A percentile compares a stretch with the other conserved stretches of the same genome.
Evolutionary conservation across 2,797 vertebrate genomes (phyloP).

Genomic region (Xiphorhynchus erythropygius): DNA sequence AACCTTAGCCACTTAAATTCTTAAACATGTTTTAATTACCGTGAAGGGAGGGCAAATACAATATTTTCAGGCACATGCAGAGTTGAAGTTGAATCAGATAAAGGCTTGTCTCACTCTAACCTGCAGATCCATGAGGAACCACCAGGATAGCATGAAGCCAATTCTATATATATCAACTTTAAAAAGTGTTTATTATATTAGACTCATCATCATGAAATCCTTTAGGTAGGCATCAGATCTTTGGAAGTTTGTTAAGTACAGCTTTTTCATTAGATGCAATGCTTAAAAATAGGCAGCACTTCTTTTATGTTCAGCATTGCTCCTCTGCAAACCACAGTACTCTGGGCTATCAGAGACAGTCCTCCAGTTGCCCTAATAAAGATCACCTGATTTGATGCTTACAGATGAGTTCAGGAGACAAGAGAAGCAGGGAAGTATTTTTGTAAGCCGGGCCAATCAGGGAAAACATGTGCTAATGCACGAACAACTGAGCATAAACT

Average conservation of each 20-base stretch:
- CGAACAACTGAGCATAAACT: neutral
- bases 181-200: neutral
- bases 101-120: neutral
- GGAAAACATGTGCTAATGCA: neutral
- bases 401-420: neutral
- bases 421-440: neutral
- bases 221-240: neutral
- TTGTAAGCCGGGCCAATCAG: neutral
- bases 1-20: neutral
- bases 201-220: neutral
- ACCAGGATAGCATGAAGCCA: neutral
- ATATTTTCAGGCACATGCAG: neutral
- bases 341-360: neutral
- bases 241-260: neutral
- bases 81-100: neutral
- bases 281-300: neutral
- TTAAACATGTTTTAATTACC: neutral
- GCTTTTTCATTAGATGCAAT: neutral
- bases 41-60: neutral
- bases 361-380: neutral
- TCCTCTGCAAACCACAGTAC: neutral
- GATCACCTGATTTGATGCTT: neutral
- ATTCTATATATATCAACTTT: neutral
- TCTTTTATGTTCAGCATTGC: neutral
- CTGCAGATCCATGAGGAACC: neutral